Percentiles rank a stretch among this genome's conserved stretches.
phyloP scores from a whole-genome alignment of 2,888 invertebrate genomes.

The Yponomeuta evonymella region DNA sequence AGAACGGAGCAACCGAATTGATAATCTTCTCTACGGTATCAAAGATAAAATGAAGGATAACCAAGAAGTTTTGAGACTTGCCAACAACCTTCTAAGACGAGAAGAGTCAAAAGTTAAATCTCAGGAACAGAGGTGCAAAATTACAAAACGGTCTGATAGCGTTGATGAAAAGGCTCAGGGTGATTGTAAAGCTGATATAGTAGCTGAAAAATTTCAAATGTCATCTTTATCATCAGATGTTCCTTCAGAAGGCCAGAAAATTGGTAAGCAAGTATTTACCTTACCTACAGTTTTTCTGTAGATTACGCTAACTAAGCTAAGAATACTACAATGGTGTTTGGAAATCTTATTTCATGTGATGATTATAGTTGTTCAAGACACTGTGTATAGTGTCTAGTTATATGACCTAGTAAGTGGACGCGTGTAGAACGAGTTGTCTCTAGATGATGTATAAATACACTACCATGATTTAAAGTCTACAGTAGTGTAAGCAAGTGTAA shows the following conservation, averaged over 20 bases:
- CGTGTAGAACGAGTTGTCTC: no score
- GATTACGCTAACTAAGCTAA: no score
- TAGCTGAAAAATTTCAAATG: slow-evolving; percentile 21
- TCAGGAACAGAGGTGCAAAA: slow-evolving; percentile 28
- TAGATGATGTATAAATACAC: no score
- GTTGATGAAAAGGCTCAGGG: slow-evolving; percentile 49
- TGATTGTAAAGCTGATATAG: slow-evolving; percentile 32
- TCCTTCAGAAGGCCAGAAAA: slow-evolving; percentile 23
- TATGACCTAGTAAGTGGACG: no score
- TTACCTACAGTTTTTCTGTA: no score
- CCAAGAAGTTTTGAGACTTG: slow-evolving; percentile 55
- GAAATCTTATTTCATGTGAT: no score
- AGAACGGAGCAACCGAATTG: slow-evolving; percentile 50
- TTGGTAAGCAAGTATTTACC: slow-evolving; percentile 19
- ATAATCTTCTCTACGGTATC: slow-evolving; percentile 53
- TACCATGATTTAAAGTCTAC: no score
- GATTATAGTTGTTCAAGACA: no score
- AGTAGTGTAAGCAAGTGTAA: no score
- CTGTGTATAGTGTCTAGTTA: no score
- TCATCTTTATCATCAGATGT: slow-evolving; percentile 19
- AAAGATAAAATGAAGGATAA: slow-evolving; percentile 68
- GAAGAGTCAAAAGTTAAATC: slow-evolving; percentile 44
- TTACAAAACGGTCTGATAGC: slow-evolving; percentile 30
- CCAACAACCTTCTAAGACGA: slow-evolving; percentile 53
- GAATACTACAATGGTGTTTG: no score